phyloP scores from a whole-genome alignment of 1,140 invertebrate species.

The Sweltsa coloradensis region DNA sequence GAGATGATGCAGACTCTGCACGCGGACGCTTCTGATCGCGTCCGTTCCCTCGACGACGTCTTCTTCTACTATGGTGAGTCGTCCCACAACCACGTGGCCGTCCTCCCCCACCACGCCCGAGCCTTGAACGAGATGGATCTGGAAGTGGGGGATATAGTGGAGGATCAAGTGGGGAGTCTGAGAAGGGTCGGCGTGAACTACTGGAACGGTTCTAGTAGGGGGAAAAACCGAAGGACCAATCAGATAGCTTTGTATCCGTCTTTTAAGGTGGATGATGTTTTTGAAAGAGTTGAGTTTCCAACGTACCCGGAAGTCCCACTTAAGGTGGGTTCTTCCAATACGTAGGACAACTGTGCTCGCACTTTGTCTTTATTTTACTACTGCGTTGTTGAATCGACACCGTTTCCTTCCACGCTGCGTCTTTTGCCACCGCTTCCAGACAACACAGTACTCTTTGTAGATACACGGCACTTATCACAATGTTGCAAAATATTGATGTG shows the following conservation, averaged over 20 bases:
- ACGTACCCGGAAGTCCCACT: conserved; percentile 37
- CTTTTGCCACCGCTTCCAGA: no score
- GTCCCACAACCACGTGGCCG: conserved; percentile 67
- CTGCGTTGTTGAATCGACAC: no score
- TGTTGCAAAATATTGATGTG: no score
- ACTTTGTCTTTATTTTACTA: no score
- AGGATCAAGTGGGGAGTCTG: no score
- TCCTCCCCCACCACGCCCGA: conserved; percentile 54
- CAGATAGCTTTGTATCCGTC: conserved; percentile 67
- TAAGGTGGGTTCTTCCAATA: no score
- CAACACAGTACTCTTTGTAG: no score
- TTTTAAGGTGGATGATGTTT: conserved; percentile 60
- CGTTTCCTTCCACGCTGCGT: no score
- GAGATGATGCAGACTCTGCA: conserved; percentile 90
- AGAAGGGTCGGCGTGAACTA: conserved; percentile 93
- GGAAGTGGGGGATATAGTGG: conserved; percentile 66
- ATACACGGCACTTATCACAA: no score
- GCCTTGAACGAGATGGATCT: conserved; percentile 59
- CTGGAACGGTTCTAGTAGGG: conserved; percentile 90
- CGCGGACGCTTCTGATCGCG: conserved; percentile 69
- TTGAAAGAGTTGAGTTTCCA: conserved; percentile 49
- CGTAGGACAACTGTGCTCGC: no score
- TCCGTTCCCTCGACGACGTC: conserved; percentile 88
- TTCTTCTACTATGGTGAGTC: conserved; percentile 98
- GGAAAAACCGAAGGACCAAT: conserved; percentile 72